Percentiles rank a stretch among this genome's conserved stretches.
Conservation (phyloP, 2,113 vertebrate genomes). For the Ceyx margarethae region DNA sequence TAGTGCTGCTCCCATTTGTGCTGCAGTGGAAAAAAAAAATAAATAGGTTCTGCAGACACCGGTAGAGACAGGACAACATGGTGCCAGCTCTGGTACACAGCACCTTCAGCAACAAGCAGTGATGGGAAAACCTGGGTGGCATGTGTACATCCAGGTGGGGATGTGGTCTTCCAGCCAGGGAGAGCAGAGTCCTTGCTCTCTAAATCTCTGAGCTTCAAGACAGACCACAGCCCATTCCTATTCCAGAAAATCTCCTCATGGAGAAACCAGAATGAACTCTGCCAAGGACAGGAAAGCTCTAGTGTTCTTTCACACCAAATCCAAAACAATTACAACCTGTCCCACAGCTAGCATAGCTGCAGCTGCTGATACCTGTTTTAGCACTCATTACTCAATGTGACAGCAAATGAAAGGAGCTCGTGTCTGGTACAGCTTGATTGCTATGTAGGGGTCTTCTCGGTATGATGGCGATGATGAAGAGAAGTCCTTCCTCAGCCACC, state of each 20-base stretch:
- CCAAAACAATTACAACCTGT: not conserved
- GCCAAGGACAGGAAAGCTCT: not conserved
- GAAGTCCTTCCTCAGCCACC: not conserved
- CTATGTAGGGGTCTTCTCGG: not conserved
- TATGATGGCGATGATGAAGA: accelerated
- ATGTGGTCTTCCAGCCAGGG: accelerated
- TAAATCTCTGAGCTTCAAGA: not conserved
- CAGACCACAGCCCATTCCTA: not conserved
- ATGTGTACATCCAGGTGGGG: accelerated
- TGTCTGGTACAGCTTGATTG: not conserved
- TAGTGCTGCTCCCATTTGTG: not conserved
- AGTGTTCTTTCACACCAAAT: not conserved
- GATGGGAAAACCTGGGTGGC: not conserved
- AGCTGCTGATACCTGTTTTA: not conserved
- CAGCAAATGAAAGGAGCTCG: not conserved
- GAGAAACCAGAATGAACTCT: not conserved
- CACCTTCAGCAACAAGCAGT: accelerated
- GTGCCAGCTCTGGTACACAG: not conserved
- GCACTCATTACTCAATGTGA: not conserved
- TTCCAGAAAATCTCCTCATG: accelerated
- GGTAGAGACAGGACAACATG: accelerated
- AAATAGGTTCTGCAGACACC: not conserved
- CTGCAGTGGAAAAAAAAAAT: not conserved
- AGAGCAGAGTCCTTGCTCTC: accelerated
- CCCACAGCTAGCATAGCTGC: not conserved